phyloP scores from a whole-genome alignment of 2,888 invertebrate species.

The Notocelia uddmanniana region DNA sequence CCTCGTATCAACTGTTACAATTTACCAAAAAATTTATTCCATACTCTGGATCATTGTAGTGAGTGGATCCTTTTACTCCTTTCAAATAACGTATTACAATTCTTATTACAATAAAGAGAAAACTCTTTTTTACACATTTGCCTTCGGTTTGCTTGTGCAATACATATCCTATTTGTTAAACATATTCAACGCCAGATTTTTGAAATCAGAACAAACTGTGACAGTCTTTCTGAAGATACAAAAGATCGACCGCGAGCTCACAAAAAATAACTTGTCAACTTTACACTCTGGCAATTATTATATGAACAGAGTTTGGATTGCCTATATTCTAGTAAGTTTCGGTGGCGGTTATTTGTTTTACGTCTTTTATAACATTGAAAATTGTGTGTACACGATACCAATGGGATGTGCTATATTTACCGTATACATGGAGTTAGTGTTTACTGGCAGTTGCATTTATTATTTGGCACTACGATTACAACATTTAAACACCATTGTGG shows the following conservation, averaged over 20 bases:
- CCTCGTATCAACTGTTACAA: constrained; percentile 44
- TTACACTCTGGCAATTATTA: constrained; percentile 25
- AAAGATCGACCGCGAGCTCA: constrained; percentile 53
- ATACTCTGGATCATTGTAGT: constrained; percentile 51
- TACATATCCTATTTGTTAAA: constrained; percentile 51
- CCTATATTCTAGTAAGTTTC: constrained; percentile 47
- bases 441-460: constrained; percentile 52
- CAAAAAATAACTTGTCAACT: constrained; percentile 9
- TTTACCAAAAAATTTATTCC: constrained; percentile 53
- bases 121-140: constrained; percentile 35
- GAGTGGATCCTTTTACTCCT: constrained; percentile 49
- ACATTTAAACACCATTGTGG: constrained; percentile 53
- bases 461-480: constrained; percentile 52
- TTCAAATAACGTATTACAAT: constrained; percentile 49
- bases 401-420: constrained; percentile 47
- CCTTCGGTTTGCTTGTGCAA: constrained; percentile 47
- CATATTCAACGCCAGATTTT: constrained; percentile 52
- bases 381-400: constrained; percentile 49
- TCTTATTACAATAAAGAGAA: constrained; percentile 39
- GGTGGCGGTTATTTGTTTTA: constrained; percentile 48
- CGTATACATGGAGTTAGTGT: constrained; percentile 53
- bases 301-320: constrained; percentile 47
- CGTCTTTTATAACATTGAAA: constrained; percentile 46
- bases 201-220: constrained; percentile 47
- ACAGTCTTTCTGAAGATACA: constrained; percentile 52